Conservation (phyloP, 2,113 vertebrate genomes). For the Rhea pennata region DNA sequence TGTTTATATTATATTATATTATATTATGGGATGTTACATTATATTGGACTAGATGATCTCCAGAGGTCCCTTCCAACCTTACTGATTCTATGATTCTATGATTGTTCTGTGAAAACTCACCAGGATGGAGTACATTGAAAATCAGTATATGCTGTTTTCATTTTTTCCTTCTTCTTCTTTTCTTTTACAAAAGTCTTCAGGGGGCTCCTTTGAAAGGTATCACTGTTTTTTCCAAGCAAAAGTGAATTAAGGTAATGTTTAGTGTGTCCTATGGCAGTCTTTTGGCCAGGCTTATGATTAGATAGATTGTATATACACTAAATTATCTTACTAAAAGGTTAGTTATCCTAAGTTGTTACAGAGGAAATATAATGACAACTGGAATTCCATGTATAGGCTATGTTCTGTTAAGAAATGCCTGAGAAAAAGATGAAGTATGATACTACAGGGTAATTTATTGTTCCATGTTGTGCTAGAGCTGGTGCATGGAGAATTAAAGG, state of each 20-base stretch:
- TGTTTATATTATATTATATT: neutral
- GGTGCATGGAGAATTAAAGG: neutral
- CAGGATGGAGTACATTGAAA: neutral
- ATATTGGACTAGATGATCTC: too few relatives aligned
- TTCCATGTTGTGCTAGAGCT: neutral
- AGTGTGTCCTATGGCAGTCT: neutral
- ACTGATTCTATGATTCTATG: too few relatives aligned
- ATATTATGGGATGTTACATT: too few relatives aligned
- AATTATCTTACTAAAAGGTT: neutral
- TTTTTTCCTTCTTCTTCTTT: neutral
- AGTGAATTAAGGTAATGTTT: neutral
- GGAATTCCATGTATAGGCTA: neutral
- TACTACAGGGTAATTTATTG: neutral
- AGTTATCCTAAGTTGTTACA: neutral
- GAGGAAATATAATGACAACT: neutral
- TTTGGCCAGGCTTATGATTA: neutral
- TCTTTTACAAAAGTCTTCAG: neutral
- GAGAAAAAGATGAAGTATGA: neutral
- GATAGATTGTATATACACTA: neutral
- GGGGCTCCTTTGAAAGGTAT: neutral
- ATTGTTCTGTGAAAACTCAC: neutral
- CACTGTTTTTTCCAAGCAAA: neutral
- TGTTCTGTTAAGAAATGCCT: neutral
- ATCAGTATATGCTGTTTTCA: neutral
- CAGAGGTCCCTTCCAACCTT: too few relatives aligned